Conservation (phyloP, 2,113 vertebrate species). For the Beaufortia kweichowensis region DNA sequence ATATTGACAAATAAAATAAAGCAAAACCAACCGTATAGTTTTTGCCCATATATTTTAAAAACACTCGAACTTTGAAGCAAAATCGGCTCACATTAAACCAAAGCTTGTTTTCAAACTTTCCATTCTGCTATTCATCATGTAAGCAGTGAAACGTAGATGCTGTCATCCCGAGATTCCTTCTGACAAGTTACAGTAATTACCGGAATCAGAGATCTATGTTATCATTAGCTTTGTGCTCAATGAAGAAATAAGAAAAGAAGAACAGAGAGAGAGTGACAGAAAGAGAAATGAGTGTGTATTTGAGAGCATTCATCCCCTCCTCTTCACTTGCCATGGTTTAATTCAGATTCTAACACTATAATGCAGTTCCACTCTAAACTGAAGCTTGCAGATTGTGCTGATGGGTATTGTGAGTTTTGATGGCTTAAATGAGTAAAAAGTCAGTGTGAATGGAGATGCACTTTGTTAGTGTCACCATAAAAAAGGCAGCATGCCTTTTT, state of each 20-base stretch:
- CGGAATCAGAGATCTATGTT: slow-evolving; percentile 76
- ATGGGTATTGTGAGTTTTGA: slow-evolving; percentile 76
- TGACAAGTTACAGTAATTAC: slow-evolving; percentile 77
- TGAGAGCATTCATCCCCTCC: slow-evolving; percentile 62
- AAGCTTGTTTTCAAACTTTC: slow-evolving; percentile 49
- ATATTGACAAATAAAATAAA: no score
- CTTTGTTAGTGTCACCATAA: slow-evolving; percentile 73
- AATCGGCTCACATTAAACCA: not conserved
- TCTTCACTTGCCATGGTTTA: slow-evolving; percentile 64
- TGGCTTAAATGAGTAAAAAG: slow-evolving; percentile 69
- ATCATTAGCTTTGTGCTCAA: slow-evolving; percentile 74
- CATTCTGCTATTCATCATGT: not conserved
- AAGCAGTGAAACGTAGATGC: slow-evolving; percentile 46
- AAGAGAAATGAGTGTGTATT: slow-evolving; percentile 71
- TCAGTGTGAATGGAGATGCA: slow-evolving; percentile 73
- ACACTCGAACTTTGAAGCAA: not conserved
- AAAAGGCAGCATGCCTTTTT: slow-evolving; percentile 76
- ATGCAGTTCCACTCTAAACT: slow-evolving; percentile 69
- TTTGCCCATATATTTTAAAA: not conserved
- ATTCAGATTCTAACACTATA: slow-evolving; percentile 77
- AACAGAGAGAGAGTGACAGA: slow-evolving; percentile 60
- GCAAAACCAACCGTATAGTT: not conserved
- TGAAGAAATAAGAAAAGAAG: slow-evolving; percentile 72
- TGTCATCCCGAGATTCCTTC: slow-evolving; percentile 69
- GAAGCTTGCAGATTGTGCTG: slow-evolving; percentile 63